Base-by-base conservation (phyloP, 2,797 vertebrate genomes). In the Tenualosa ilisha region DNA sequence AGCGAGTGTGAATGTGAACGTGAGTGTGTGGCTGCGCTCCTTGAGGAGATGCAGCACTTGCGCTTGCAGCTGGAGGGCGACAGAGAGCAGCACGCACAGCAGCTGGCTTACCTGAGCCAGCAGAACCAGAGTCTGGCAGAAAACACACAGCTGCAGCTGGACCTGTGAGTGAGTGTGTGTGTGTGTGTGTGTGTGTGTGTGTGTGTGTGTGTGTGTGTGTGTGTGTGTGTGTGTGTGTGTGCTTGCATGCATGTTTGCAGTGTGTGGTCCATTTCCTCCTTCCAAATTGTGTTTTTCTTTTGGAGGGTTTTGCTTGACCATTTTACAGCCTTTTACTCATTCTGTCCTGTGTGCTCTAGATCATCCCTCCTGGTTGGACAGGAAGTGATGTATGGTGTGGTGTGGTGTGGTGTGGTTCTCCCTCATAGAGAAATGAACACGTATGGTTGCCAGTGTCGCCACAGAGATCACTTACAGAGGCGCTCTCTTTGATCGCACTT, bases 111-210 rank as follows among this genome's bases (percentile, higher is more conserved):
- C 89, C 93, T 96, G 9, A 93, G 94, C 83, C 93, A 86, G 65
- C 94, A 96, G 83, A 96, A 96, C 91, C 92, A 94, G 90, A 91
- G 82, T 61, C 90, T 96, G 90, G 94, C 94, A 68, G 87, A 95
- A 51, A 90, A 88, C 89, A 93, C 95, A 86, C 89, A 92, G 84
- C 92, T 95, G 87, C 95, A 96, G 90, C 91, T 95, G 87, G 92
- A 95, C 84, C 89, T 94, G 95, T 96, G 94, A 96, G 95, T n/a
- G 56, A 0, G 20, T 59, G 56, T 59, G 20, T 65, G 0, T 31
- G 31, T 1, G 31, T 31, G 31, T 1, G 0, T 31, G 31, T n/a
- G 56, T 1, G 20, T 59, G 56, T 59, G 20, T 65, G 0, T 31
- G 31, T 1, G 31, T 31, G 31, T 1, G 0, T 31, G 31, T n/a